Conservation (phyloP, 2,888 invertebrate species). For the Nomada lathburiana region DNA sequence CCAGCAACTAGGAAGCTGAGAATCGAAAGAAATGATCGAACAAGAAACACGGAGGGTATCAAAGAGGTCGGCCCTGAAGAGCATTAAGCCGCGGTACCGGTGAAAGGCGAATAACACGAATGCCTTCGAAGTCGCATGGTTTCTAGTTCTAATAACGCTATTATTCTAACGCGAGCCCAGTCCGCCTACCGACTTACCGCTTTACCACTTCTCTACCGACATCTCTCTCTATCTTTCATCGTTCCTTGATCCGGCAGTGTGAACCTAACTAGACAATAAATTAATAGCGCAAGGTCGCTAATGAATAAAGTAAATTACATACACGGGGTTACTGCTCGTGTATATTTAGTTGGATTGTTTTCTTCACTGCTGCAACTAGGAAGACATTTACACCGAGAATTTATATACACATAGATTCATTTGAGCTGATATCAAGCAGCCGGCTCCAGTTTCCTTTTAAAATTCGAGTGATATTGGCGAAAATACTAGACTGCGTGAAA, state of each 20-base stretch:
- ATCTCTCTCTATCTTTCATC: neutral
- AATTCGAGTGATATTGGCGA: no score
- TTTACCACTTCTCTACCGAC: conserved; percentile 23
- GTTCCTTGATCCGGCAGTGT: neutral
- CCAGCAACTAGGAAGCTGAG: conserved; percentile 4
- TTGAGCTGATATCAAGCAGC: no score
- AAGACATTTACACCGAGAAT: no score
- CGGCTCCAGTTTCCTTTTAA: no score
- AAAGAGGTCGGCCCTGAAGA: conserved; percentile 64
- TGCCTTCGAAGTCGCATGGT: conserved; percentile 66
- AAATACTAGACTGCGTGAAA: no score
- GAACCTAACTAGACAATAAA: neutral
- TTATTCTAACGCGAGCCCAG: conserved; percentile 57
- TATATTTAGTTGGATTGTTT: neutral
- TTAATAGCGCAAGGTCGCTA: conserved; percentile 27
- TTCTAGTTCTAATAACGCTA: conserved; percentile 67
- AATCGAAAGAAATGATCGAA: conserved; percentile 35
- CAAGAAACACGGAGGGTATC: conserved; percentile 45
- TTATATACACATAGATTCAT: no score
- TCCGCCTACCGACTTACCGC: conserved; percentile 45
- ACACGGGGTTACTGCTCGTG: conserved; percentile 5
- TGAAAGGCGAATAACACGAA: conserved; percentile 70
- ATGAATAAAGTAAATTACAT: conserved; percentile 23
- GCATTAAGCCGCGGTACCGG: conserved; percentile 53
- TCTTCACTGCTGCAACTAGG: neutral